Evolutionary conservation across 2,888 invertebrate genomes (phyloP), one percentile per base, ranked within the genome.

Genomic region (Orthosia incerta): DNA sequence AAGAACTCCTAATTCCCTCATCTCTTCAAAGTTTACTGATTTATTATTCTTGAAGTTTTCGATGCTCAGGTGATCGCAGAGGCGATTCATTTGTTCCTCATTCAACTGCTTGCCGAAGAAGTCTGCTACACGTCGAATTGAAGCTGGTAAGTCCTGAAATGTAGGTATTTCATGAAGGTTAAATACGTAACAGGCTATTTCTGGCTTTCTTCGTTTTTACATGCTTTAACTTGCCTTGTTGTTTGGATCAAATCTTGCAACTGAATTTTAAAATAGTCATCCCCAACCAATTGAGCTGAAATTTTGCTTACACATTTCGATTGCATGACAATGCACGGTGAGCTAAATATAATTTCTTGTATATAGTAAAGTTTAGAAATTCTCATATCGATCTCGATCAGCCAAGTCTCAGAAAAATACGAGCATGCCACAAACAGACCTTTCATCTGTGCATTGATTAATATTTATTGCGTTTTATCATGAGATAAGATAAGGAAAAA

Each of bases 11-110:
- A 64, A 0, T 0, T 83, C 78, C 20, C 70, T 77, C 45, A 84
- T 11, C 0, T 72, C 23, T 15, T 86, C 85, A 23, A 56, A 84
- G 62, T 82, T 89, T 13, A 87, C 84, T 0, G 87, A 98, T 98
- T 92, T 95, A 92, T 98, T 98, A 4, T 97, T 95, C 73, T 97
- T 97, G 94, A 99, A 98, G 88, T 97, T 97, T 23, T 97, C 95
- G 80, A 99, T 97, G 84, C 97, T 96, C 79, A 98, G 96, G 90
- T 98, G 98, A 4, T 97, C 91, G 0, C 95, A 94, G 13, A 98
- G 92, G 39, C 92, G 91, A 1, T 92, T 86, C 0, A 98, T 88
- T 88, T 98, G 95, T 39, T 97, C 94, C 0, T 92, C 89, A 0
- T 90, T 94, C 56, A 97, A 91, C 0, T 87, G 86, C 87, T 97